phyloP scores from a whole-genome alignment of 2,797 vertebrate genomes.

The Eulemur albifrons region DNA sequence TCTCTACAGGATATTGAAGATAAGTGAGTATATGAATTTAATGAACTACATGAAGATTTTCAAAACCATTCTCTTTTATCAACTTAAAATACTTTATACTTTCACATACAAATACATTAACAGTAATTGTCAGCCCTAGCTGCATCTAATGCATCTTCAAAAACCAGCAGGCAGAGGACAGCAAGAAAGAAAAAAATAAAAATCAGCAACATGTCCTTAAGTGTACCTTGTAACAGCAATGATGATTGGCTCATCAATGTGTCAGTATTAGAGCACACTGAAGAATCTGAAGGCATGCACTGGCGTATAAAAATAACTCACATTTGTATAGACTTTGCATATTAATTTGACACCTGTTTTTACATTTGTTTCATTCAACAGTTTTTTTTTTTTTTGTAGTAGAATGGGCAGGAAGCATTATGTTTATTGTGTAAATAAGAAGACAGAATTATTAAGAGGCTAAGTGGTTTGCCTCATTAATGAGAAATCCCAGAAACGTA shows the following conservation, averaged over 20 bases:
- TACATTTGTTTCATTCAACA: constrained; percentile 4
- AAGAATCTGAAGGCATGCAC: background rate
- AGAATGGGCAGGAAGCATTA: background rate
- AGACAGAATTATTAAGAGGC: background rate
- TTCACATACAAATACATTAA: background rate
- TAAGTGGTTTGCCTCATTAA: background rate
- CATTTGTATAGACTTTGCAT: background rate
- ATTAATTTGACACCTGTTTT: constrained; percentile 4
- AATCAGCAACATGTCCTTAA: background rate
- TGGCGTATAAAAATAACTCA: background rate
- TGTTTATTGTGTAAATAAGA: background rate
- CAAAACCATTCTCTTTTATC: background rate
- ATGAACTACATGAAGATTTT: background rate
- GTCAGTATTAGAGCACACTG: background rate
- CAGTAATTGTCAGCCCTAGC: background rate
- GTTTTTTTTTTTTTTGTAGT: background rate
- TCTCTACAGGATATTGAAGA: background rate
- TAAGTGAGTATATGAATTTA: background rate
- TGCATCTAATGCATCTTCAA: background rate
- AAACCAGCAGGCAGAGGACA: background rate
- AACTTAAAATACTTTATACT: background rate
- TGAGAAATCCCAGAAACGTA: background rate
- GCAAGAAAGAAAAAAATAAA: background rate
- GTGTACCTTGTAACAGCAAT: background rate
- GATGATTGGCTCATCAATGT: background rate